These are phyloP conservation scores for Margaritifera margaritifera DNA, from an alignment of 2,888 invertebrate species.

Conservation along the genomic window DNA sequence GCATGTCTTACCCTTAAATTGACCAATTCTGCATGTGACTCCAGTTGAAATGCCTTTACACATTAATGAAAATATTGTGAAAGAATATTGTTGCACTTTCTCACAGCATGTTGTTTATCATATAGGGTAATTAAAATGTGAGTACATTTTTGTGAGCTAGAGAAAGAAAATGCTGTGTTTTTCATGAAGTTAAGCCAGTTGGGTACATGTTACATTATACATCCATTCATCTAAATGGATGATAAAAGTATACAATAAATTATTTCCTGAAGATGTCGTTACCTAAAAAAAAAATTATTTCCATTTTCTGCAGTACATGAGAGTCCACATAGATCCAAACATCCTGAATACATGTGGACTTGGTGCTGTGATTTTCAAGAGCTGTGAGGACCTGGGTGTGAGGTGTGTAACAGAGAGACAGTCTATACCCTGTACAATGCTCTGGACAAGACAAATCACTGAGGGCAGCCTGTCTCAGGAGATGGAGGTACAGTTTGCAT, in stretches of 20 bases:
- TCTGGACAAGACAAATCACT: constrained; percentile 47
- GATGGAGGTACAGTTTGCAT: constrained; percentile 16
- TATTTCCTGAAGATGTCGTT: background rate
- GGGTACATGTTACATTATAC: no score
- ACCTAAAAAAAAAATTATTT: background rate
- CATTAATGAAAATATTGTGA: no score
- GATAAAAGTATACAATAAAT: background rate
- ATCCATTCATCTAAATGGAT: no score
- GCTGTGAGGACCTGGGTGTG: constrained; percentile 44
- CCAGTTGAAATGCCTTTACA: no score
- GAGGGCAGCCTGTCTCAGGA: constrained; percentile 31
- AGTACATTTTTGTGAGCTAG: no score
- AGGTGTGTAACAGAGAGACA: constrained; percentile 43
- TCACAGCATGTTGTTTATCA: no score
- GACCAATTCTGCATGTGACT: no score
- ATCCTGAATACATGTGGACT: constrained; percentile 44
- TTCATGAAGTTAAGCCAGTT: no score
- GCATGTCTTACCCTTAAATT: no score
- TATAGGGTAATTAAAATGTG: no score
- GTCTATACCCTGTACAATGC: constrained; percentile 45
- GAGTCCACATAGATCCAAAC: constrained; percentile 48
- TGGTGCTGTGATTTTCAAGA: constrained; percentile 45
- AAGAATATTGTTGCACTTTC: no score
- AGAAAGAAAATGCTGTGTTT: no score
- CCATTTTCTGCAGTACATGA: constrained; percentile 45